Evolutionary conservation across 2,113 vertebrate genomes (phyloP), one percentile per base, ranked within the genome.

Genomic region (Donacobius atricapilla): DNA sequence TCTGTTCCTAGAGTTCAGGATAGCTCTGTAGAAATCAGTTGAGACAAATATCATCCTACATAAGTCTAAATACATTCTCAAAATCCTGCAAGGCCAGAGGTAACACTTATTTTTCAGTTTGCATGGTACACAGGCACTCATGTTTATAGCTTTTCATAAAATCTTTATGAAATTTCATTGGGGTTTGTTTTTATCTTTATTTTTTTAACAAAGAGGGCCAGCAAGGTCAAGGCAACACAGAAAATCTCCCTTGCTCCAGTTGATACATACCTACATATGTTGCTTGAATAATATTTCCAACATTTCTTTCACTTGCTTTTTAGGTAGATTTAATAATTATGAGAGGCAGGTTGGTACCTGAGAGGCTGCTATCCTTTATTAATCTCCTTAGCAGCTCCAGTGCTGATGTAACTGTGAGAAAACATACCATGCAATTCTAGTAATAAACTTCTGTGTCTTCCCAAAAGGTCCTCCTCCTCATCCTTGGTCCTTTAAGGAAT

Each of bases 1-100:
- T 30, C 25, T 82, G 37, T 71, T 90, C 24, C 65, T 20, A 61
- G 53, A 42, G 73, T 42, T 88, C 81, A 80, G 89, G 53, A 66
- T 27, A 79, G 63, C 58, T 93, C 91, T 93, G 51, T n/a, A 95
- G 94, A 94, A 93, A 94, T 64, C 58, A 28, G 22, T 44, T 63
- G 69, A 79, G 56, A 27, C 37, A 72, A 56, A 65, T 83, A 51
- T 44, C 16, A 11, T 48, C 12, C 8, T 48, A 77, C 24, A 5
- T 61, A 86, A 79, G 53, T 45, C 65, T 83, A 82, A 93, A 90
- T 16, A 68, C 28, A 66, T 83, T 77, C n/a, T 64, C 15, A 56
- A 76, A 56, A 47, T 24, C 30, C 30, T 73, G n/a, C 61, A 65
- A 66, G n/a, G 33, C 30, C 58, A 64, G 51, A 47, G 53, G 66